Conservation (phyloP, 2,888 invertebrate genomes). For the Electrophaes corylata region DNA sequence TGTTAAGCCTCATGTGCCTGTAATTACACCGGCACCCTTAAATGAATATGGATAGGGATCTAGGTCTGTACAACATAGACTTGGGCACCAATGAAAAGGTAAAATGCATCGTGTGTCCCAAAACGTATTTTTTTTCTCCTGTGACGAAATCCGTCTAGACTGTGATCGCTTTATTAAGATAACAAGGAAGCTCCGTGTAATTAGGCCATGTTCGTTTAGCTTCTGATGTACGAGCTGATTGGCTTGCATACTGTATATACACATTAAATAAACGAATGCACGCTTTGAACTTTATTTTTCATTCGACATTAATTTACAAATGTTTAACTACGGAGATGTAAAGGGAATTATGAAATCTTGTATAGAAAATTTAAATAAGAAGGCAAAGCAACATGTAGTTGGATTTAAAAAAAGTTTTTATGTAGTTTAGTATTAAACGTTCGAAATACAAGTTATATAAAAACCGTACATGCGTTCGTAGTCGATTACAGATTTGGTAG, state of each 20-base stretch:
- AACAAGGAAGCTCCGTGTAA: conserved; percentile 52
- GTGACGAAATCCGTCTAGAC: conserved; percentile 2
- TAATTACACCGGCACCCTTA: no score
- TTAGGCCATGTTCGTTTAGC: conserved; percentile 55
- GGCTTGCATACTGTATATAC: conserved; percentile 39
- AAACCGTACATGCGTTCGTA: background rate
- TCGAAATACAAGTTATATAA: background rate
- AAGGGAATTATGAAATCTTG: background rate
- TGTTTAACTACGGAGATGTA: background rate
- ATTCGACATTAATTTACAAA: conserved; percentile 2
- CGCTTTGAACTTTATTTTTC: conserved; percentile 35
- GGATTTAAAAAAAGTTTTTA: background rate
- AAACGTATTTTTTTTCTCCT: no score
- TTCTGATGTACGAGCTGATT: conserved; percentile 40
- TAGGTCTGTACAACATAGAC: no score
- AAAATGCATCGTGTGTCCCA: background rate
- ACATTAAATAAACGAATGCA: conserved; percentile 40
- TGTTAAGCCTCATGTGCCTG: no score
- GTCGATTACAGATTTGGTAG: no score
- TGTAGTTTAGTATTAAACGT: background rate
- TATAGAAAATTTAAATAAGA: background rate
- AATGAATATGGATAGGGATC: no score
- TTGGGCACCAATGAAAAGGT: no score
- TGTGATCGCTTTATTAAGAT: conserved; percentile 23
- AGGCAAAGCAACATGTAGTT: background rate